phyloP scores from a whole-genome alignment of 2,888 invertebrate genomes.

The Disparrhopalites patrizii region DNA sequence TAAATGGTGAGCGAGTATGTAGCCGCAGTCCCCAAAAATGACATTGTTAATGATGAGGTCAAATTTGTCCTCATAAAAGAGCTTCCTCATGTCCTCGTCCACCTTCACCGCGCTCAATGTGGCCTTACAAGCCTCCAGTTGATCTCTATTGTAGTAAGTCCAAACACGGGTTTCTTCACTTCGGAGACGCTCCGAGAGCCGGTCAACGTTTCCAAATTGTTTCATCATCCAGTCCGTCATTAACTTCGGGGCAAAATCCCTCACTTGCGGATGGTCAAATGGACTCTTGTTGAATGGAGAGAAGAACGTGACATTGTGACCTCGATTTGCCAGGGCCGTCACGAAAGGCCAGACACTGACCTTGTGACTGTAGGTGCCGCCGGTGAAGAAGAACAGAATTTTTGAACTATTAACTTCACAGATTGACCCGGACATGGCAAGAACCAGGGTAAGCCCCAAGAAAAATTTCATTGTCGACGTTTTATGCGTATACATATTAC shows the following conservation, averaged over 20 bases:
- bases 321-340: slow-evolving; percentile 12
- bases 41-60: slow-evolving; percentile 34
- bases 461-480: too few relatives aligned
- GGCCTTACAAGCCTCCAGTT: slow-evolving; percentile 18
- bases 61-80: slow-evolving; percentile 22
- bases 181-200: slow-evolving; percentile 11
- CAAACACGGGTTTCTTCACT: slow-evolving; percentile 18
- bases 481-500: too few relatives aligned
- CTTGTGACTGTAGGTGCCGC: slow-evolving; percentile 20
- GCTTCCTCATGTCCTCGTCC: background rate
- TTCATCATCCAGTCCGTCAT: slow-evolving; percentile 15
- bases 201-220: slow-evolving; percentile 5
- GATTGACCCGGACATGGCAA: too few relatives aligned
- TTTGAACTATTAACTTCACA: too few relatives aligned
- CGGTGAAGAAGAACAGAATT: slow-evolving; percentile 20
- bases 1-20: slow-evolving; percentile 27
- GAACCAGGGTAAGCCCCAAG: too few relatives aligned
- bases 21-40: slow-evolving; percentile 35
- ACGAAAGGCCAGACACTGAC: slow-evolving; percentile 23
- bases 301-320: slow-evolving; percentile 20
- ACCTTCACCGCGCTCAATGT: background rate
- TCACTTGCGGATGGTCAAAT: slow-evolving; percentile 14
- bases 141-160: slow-evolving; percentile 16
- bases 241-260: slow-evolving; percentile 16
- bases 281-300: background rate